Evolutionary conservation across 1,140 invertebrate genomes (phyloP).

Genomic region (Drosophila pruinosa): DNA sequence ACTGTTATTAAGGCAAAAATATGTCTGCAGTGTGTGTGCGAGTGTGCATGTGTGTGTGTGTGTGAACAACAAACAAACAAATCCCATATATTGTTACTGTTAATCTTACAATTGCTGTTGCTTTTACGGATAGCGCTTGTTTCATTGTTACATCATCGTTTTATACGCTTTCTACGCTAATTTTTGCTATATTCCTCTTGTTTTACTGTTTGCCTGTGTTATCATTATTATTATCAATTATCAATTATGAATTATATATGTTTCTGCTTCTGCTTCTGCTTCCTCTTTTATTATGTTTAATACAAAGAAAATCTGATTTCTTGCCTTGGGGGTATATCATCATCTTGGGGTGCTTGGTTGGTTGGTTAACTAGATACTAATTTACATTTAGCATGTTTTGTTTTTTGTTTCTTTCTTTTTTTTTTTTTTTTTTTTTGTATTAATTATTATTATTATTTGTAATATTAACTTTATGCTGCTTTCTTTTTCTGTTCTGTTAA

Average conservation of each 20-base stretch:
- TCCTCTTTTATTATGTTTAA: conserved; percentile 2
- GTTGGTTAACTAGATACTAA: conserved; percentile 58
- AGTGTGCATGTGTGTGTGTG: conserved; percentile 24
- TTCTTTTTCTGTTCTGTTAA: conserved; percentile 30
- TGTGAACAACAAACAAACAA: conserved; percentile 40
- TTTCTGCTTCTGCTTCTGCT: neutral
- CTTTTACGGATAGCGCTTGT: conserved; percentile 10
- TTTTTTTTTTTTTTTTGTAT: conserved; percentile 2
- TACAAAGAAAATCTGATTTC: conserved; percentile 51
- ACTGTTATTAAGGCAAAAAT: conserved; percentile 34
- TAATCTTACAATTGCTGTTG: conserved; percentile 2
- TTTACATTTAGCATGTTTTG: conserved; percentile 49
- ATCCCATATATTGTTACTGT: conserved; percentile 16
- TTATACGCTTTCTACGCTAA: conserved; percentile 19
- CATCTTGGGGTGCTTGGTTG: conserved; percentile 20
- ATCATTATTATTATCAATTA: conserved; percentile 2
- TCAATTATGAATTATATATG: neutral
- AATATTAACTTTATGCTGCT: conserved; percentile 64
- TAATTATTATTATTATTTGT: conserved; percentile 42
- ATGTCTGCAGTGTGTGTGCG: conserved; percentile 17
- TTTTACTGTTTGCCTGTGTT: conserved; percentile 11
- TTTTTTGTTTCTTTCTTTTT: conserved; percentile 11
- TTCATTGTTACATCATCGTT: neutral
- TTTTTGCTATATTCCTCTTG: conserved; percentile 29
- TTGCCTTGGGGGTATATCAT: conserved; percentile 20